phyloP scores from a whole-genome alignment of 2,113 vertebrate genomes.

The human region DNA sequence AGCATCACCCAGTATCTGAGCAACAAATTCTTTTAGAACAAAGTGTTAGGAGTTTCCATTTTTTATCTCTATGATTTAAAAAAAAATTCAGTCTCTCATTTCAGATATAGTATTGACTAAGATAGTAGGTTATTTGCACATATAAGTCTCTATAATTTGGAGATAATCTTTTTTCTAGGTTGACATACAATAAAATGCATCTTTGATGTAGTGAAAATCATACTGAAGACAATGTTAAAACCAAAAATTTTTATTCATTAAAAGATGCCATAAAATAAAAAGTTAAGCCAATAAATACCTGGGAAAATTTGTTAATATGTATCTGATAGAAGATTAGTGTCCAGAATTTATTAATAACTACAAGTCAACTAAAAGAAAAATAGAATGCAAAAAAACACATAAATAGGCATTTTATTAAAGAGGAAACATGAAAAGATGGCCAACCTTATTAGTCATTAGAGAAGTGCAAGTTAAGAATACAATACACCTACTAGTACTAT shows the following conservation, averaged over 20 bases:
- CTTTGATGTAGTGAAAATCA: background rate
- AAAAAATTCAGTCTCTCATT: background rate
- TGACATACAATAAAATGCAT: background rate
- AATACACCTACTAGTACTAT: background rate
- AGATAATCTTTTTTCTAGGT: background rate
- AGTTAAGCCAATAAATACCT: background rate
- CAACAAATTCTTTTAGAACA: background rate
- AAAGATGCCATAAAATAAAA: background rate
- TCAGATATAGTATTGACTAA: background rate
- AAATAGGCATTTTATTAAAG: background rate
- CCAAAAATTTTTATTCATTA: background rate
- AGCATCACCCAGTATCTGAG: background rate
- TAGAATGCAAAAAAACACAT: background rate
- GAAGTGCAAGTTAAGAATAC: background rate
- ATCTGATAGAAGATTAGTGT: background rate
- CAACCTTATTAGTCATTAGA: background rate
- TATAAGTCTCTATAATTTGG: background rate
- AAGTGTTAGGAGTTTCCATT: background rate
- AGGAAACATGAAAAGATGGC: background rate
- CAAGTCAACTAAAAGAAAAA: background rate
- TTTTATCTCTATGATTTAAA: background rate
- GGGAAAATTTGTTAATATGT: background rate
- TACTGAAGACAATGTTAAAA: background rate
- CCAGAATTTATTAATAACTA: conserved; percentile 7
- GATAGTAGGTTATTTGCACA: background rate